Evolutionary conservation across 2,797 vertebrate species (phyloP).

Genomic region (Babyrousa celebensis): DNA sequence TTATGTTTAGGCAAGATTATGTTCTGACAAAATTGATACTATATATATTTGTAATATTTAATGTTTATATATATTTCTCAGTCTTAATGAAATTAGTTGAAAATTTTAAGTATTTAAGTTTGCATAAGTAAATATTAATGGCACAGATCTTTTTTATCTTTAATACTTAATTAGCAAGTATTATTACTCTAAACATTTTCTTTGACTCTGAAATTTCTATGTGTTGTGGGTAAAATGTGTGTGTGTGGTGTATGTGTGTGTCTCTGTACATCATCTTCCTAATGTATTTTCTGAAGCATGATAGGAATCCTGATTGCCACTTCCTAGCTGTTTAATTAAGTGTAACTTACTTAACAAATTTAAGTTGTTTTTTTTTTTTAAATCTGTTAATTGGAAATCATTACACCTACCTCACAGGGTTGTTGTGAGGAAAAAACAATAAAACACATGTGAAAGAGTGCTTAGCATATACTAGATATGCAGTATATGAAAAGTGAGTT

Average conservation of each 20-base stretch:
- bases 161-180: conserved; percentile 51
- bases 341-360: conserved; percentile 80
- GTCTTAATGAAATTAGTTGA: conserved; percentile 42
- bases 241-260: background rate
- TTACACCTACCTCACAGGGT: conserved; percentile 88
- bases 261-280: conserved; percentile 25
- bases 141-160: conserved; percentile 4
- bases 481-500: conserved; percentile 1
- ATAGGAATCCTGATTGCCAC: conserved; percentile 67
- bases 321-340: conserved; percentile 81
- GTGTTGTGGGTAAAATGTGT: conserved; percentile 51
- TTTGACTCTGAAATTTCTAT: conserved; percentile 45
- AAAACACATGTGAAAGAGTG: conserved; percentile 69
- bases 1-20: too few relatives aligned
- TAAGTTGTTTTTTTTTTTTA: background rate
- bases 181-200: conserved; percentile 29
- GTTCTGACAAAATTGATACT: too few relatives aligned
- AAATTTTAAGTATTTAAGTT: conserved; percentile 37
- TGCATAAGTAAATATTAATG: conserved; percentile 10
- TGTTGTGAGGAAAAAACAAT: conserved; percentile 85
- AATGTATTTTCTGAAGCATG: conserved; percentile 72
- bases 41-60: too few relatives aligned
- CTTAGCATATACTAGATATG: conserved; percentile 43
- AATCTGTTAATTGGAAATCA: conserved; percentile 73
- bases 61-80: background rate